Conservation (phyloP, 2,888 invertebrate genomes). For the Lordiphosa fenestrarum region DNA sequence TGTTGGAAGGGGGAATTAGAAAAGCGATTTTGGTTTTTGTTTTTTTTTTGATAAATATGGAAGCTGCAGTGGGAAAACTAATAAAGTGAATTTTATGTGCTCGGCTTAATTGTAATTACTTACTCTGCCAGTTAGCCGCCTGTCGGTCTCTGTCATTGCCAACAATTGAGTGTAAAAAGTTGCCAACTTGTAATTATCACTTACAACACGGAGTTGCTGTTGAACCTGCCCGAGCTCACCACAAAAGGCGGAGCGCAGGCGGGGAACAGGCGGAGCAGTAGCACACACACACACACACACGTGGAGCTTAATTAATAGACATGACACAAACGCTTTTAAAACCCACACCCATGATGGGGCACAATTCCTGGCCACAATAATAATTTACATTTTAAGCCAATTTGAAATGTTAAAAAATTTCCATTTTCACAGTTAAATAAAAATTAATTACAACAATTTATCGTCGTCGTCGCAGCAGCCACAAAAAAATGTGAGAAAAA, state of each 20-base stretch:
- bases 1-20: conserved; percentile 35
- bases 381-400: conserved; percentile 78
- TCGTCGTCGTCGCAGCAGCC: conserved; percentile 54
- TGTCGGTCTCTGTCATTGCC: conserved; percentile 52
- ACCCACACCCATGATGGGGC: conserved; percentile 49
- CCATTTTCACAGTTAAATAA: conserved; percentile 77
- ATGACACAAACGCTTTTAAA: conserved; percentile 51
- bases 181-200: conserved; percentile 72
- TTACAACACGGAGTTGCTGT: conserved; percentile 47
- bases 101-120: conserved; percentile 67
- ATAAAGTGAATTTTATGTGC: conserved; percentile 51
- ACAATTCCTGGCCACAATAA: conserved; percentile 66
- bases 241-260: conserved; percentile 5
- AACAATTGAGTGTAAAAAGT: conserved; percentile 67
- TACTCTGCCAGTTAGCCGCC: conserved; percentile 30
- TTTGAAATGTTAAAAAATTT: conserved; percentile 64
- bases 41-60: conserved; percentile 52
- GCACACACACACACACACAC: conserved; percentile 24
- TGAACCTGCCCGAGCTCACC: conserved; percentile 17
- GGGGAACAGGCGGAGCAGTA: not conserved
- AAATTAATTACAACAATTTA: conserved; percentile 78
- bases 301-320: conserved; percentile 74
- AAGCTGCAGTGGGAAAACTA: conserved; percentile 37
- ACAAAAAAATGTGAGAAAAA: conserved; percentile 32
- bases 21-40: conserved; percentile 38